Evolutionary conservation across 2,113 vertebrate species (phyloP), one percentile per base, ranked within the genome.

Genomic region (Mustela nigripes): DNA sequence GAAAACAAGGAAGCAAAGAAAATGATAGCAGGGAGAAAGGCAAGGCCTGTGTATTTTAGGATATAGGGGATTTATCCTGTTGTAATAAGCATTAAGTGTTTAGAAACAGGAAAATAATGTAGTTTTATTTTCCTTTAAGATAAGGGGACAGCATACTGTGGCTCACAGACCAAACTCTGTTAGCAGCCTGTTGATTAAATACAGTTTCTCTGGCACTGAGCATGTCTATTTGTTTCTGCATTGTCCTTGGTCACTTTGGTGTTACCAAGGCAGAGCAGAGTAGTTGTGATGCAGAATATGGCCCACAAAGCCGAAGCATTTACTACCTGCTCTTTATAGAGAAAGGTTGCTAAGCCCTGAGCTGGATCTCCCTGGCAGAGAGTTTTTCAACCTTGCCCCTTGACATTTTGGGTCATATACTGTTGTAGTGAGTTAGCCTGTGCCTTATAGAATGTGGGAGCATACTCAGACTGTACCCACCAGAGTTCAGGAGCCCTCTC

Each of bases 241-340:
- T 28, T 21, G 0, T 56, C n/a, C 19, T 0, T 33, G 22, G 21
- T 26, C 60, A 11, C 5, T 56, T 78, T 56, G 9, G 0, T 0
- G 6, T 48, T 42, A 18, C 24, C 50, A 56, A 82, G 36, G 78
- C 11, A 18, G 7, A 50, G 8, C 6, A 21, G 84, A 76, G 11
- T 31, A 42, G 50, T 95, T 87, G 16, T 9, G 2, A 16, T 48
- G 36, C 33, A 42, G 67, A 81, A 73, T 5, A 63, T 92, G 36
- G n/a, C 31, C 53, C 39, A 16, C 8, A 42, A 26, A 82, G 2
- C 53, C 69, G 84, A 36, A n/a, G 6, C 36, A 33, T 6, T 50
- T 95, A 12, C 11, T 71, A 0, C 67, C 24, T 39, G 19, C 28
- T 80, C 10, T 76, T 85, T 26, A 56, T 28, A 92, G 62, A 62